phyloP scores from a whole-genome alignment of 2,113 vertebrate species.

The Diglossa brunneiventris region DNA sequence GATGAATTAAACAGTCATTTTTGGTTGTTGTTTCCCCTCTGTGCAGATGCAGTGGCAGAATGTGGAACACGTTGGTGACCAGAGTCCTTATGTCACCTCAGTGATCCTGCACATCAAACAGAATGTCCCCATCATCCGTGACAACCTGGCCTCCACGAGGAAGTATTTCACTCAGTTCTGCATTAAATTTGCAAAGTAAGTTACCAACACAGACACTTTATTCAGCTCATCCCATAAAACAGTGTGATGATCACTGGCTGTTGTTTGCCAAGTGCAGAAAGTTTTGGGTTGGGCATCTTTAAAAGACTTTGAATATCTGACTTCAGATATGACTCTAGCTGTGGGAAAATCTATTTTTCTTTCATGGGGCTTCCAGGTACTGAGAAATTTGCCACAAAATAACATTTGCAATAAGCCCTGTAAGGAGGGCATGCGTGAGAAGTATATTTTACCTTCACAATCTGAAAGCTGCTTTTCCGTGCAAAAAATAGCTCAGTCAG shows the following conservation, averaged over 20 bases:
- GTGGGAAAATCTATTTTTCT: not conserved
- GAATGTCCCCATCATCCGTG: conserved; percentile 95
- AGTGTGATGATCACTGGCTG: not conserved
- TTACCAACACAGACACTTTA: not conserved
- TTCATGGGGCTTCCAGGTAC: not conserved
- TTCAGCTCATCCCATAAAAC: not conserved
- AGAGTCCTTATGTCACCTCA: conserved; percentile 98
- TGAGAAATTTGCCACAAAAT: not conserved
- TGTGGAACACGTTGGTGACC: conserved; percentile 97
- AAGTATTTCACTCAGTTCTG: conserved; percentile 99
- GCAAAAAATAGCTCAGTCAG: not conserved
- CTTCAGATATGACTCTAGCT: not conserved
- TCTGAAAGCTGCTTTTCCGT: not conserved
- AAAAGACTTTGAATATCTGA: not conserved
- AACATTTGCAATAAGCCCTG: not conserved
- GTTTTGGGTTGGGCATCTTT: not conserved
- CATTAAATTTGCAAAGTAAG: conserved; percentile 98
- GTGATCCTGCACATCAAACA: conserved; percentile 98
- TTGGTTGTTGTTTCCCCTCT: not conserved
- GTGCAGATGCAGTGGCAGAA: conserved; percentile 98
- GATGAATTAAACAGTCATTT: not conserved
- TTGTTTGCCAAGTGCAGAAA: not conserved
- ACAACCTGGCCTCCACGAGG: conserved; percentile 94
- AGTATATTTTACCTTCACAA: not conserved
- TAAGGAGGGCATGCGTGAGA: not conserved